Evolutionary conservation across 1,140 invertebrate species (phyloP), one percentile per base, ranked within the genome.

Genomic region (Leptoteleia sp.): DNA sequence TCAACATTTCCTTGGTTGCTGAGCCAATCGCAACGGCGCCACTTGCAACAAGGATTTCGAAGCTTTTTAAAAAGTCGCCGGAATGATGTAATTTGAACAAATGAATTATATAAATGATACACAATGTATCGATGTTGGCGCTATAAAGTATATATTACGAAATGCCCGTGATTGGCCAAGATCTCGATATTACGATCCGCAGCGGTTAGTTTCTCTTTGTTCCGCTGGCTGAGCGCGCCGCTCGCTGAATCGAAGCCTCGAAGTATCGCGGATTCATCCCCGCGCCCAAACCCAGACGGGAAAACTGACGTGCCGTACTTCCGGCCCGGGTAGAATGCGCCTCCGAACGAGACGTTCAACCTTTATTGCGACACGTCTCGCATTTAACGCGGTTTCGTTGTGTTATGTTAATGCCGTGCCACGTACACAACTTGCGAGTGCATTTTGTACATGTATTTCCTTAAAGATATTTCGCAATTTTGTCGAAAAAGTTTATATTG

Each of bases 221-320:
- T 79, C 68, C 76, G 43, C 76, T 79, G 54, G 57, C 37, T 75
- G n/a, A n/a, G 76, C 55, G 19, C 67, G 52, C 52, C 54, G 75
- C 54, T 68, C 55, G 61, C 35, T 59, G 68, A 67, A 61, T 72
- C 76, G 33, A 78, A 50, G 61, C 45, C 35, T 55, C 43, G 47
- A 57, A 47, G 37, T 33, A 38, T 47, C 43, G 57, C 59, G 61
- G 22, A 47, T 67, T 71, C 67, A 68, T 68, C 62, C 76, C 68
- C 68, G 68, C 76, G 42, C 70, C 76, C 57, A 79, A 79, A 70
- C 42, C n/a, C 57, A 72, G 61, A 67, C 68, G 76, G 57, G 31
- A 59, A 73, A 79, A 73, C 64, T 79, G 76, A 67, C 76, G 76
- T 79, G 59, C 76, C 76, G 76, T 79, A 70, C 68, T 79, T 79